Evolutionary conservation across 1,140 invertebrate genomes (phyloP).

Genomic region (Bombus sibiricus): DNA sequence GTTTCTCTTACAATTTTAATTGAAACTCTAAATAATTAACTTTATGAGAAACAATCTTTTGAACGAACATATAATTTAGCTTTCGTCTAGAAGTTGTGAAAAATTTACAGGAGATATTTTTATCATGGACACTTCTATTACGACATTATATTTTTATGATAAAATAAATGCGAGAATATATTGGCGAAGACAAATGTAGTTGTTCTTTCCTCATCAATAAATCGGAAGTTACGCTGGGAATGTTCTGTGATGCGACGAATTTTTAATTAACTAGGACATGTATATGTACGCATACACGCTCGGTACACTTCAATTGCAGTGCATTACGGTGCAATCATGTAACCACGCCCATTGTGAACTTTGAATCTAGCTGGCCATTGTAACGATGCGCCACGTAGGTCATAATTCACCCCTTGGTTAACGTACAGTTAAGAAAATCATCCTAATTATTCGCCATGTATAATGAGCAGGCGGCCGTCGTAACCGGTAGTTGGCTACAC

Average conservation of each 20-base stretch:
- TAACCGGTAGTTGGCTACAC: neutral
- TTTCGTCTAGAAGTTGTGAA: too few species aligned
- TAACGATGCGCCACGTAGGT: constrained; percentile 32
- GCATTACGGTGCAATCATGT: neutral
- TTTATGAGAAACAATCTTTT: too few species aligned
- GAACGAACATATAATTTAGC: too few species aligned
- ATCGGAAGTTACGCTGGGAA: neutral
- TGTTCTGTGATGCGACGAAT: neutral
- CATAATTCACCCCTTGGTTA: constrained; percentile 45
- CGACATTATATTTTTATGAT: neutral
- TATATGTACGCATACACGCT: neutral
- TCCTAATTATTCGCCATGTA: constrained; percentile 53
- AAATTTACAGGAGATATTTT: too few species aligned
- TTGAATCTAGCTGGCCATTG: constrained; percentile 44
- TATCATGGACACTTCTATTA: neutral
- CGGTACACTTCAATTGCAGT: neutral
- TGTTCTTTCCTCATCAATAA: constrained; percentile 18
- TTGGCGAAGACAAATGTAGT: neutral
- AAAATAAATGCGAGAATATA: neutral
- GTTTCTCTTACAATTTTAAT: neutral
- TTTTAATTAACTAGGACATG: constrained; percentile 14
- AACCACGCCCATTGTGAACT: neutral
- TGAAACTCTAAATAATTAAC: too few species aligned
- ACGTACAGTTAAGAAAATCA: constrained; percentile 56
- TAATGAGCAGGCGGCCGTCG: constrained; percentile 14